A percentile compares a stretch with the other conserved stretches of the same genome.
Conservation (phyloP, 2,113 vertebrate genomes). For the Vireo altiloquus region DNA sequence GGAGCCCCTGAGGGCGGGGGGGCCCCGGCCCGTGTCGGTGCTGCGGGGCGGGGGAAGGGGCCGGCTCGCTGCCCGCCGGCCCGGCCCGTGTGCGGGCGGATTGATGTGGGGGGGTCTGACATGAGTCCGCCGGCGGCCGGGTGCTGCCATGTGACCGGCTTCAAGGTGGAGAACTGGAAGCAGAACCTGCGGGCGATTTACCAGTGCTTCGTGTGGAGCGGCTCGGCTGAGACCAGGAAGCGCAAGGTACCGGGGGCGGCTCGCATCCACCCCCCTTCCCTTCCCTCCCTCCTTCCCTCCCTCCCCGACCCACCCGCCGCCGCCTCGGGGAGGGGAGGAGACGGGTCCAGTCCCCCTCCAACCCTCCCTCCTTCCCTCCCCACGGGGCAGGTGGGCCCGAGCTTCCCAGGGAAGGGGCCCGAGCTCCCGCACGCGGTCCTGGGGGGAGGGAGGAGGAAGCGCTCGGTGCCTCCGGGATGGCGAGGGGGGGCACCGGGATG, state of each 20-base stretch:
- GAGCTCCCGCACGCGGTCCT: background rate
- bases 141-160: slow-evolving; percentile 92
- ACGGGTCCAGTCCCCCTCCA: background rate
- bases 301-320: background rate
- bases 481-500: background rate
- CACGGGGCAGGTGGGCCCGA: slow-evolving; percentile 9
- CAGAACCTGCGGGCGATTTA: slow-evolving; percentile 96
- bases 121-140: slow-evolving; percentile 88
- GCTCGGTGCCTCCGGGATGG: background rate
- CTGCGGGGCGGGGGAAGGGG: slow-evolving; percentile 53
- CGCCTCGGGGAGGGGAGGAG: background rate
- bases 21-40: slow-evolving; percentile 25
- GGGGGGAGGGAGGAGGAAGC: background rate
- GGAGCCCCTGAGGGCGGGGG: background rate
- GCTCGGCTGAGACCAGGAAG: slow-evolving; percentile 90
- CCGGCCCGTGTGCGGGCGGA: slow-evolving; percentile 67
- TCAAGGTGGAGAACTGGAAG: slow-evolving; percentile 99
- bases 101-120: slow-evolving; percentile 78
- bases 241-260: slow-evolving; percentile 82
- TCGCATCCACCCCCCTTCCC: background rate
- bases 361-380: background rate
- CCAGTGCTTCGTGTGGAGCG: slow-evolving; percentile 97
- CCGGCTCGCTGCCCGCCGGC: slow-evolving; percentile 49
- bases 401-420: background rate
- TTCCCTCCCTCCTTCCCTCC: background rate